Percentiles rank a stretch among this genome's conserved stretches.
phyloP scores from a whole-genome alignment of 1,140 invertebrate species.

The Philotrypesis tridentata region DNA sequence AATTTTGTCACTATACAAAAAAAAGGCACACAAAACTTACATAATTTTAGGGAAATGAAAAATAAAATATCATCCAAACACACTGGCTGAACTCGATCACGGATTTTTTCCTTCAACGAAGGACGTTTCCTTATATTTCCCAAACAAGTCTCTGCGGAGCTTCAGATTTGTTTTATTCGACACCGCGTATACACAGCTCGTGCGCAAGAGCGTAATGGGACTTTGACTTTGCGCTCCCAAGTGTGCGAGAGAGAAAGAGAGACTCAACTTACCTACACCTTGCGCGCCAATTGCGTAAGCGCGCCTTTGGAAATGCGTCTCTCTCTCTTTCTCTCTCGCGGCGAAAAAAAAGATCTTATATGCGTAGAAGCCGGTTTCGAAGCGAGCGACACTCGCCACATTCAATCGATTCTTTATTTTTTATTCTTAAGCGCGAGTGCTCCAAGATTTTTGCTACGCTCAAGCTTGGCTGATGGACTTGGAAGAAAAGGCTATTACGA shows the following conservation, averaged over 20 bases:
- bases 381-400: no score
- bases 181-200: neutral
- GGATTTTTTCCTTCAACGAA: neutral
- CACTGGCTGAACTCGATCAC: no score
- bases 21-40: no score
- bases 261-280: neutral
- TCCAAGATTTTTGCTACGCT: no score
- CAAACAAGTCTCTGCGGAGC: neutral
- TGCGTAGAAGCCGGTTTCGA: neutral
- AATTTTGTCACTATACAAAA: no score
- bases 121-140: neutral
- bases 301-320: neutral
- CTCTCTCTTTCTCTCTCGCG: neutral
- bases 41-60: no score
- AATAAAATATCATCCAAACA: no score
- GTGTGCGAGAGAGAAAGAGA: neutral
- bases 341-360: neutral
- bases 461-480: no score
- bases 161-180: neutral
- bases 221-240: neutral
- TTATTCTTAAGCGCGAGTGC: no score
- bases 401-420: no score
- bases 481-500: no score
- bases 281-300: neutral
- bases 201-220: neutral